These are phyloP conservation scores for Telenomus remus DNA, from an alignment of 1,140 invertebrate species.

Conservation along the genomic window DNA sequence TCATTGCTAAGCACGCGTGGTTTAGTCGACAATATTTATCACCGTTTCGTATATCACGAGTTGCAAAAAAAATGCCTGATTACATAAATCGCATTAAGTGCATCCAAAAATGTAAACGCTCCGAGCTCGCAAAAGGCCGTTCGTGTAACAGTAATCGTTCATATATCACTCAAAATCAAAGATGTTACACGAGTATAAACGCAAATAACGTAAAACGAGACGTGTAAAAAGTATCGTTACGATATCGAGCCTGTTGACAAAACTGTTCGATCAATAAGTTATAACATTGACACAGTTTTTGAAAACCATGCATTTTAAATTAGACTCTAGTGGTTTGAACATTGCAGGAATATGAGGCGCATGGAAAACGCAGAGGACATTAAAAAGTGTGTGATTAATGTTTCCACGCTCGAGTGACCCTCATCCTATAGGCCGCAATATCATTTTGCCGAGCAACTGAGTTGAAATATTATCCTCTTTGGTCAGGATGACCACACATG, in stretches of 20 bases:
- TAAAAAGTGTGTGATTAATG: slow-evolving; percentile 37
- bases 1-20: no score
- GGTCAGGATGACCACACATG: slow-evolving; percentile 37
- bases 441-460: slow-evolving; percentile 41
- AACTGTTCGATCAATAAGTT: no score
- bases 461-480: slow-evolving; percentile 47
- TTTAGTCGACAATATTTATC: neutral
- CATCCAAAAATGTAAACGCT: slow-evolving; percentile 13
- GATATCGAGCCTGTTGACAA: slow-evolving; percentile 33
- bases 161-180: slow-evolving; percentile 31
- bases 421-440: slow-evolving; percentile 47
- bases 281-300: no score
- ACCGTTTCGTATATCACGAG: neutral
- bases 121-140: slow-evolving; percentile 2
- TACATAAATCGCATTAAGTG: slow-evolving; percentile 12
- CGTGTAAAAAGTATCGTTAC: slow-evolving; percentile 8
- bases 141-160: slow-evolving; percentile 14
- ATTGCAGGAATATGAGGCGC: slow-evolving; percentile 32
- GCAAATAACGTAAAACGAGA: slow-evolving; percentile 34
- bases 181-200: slow-evolving; percentile 20
- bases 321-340: slow-evolving; percentile 33
- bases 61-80: neutral
- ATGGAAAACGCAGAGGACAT: slow-evolving; percentile 31
- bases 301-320: no score
- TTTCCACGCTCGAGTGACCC: slow-evolving; percentile 31